These are phyloP conservation scores for Nymphalis urticae DNA, from an alignment of 2,888 invertebrate species.

Conservation along the genomic window DNA sequence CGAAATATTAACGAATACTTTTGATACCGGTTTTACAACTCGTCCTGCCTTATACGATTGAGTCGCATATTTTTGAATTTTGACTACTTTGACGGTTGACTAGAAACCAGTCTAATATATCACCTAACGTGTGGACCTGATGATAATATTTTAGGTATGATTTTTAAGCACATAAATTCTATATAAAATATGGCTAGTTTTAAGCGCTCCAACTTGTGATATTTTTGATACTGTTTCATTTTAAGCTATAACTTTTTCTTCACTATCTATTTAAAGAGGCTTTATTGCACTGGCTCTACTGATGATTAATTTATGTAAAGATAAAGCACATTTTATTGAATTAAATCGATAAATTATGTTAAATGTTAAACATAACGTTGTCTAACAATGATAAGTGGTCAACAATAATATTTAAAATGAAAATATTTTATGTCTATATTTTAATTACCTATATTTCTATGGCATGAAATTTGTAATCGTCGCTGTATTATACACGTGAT, in stretches of 20 bases:
- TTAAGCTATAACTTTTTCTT: conserved; percentile 7
- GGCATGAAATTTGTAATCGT: conserved; percentile 1
- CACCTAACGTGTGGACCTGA: conserved; percentile 32
- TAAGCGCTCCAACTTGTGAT: conserved; percentile 10
- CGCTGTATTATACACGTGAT: background rate
- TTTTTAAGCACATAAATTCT: conserved; percentile 19
- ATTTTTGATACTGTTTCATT: background rate
- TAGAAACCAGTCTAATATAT: conserved; percentile 61
- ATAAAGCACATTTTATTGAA: background rate
- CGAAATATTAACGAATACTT: conserved; percentile 59
- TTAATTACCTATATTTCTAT: background rate
- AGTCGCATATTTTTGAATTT: conserved; percentile 64
- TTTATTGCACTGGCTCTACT: conserved; percentile 12
- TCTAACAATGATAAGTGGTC: conserved; percentile 3
- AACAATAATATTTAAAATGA: conserved; percentile 1
- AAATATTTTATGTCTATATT: background rate
- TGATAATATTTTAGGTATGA: conserved; percentile 47
- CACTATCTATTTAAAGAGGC: background rate
- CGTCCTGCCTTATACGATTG: conserved; percentile 55
- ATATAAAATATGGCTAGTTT: conserved; percentile 12
- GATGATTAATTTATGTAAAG: conserved; percentile 3
- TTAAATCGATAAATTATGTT: too few species aligned
- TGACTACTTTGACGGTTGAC: conserved; percentile 55
- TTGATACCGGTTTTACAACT: conserved; percentile 67
- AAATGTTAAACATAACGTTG: background rate